Evolutionary conservation across 2,113 vertebrate genomes (phyloP).

Genomic region (Pomatorhinus ruficollis): DNA sequence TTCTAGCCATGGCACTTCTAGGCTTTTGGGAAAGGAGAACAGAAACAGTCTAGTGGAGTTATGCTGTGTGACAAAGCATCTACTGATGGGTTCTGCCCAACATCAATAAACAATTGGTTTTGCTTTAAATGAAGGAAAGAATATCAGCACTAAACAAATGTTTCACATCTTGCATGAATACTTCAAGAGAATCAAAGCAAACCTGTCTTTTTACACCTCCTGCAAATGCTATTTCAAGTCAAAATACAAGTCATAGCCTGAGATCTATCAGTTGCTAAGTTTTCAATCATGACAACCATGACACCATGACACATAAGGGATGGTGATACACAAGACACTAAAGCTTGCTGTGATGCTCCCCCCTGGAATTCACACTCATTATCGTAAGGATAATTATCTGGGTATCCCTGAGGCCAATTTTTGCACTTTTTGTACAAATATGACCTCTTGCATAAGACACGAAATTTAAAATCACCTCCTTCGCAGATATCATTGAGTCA

Average conservation of each 20-base stretch:
- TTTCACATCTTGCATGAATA: not conserved
- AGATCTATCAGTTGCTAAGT: conserved; percentile 20
- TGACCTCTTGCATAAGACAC: conserved; percentile 81
- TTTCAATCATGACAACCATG: not conserved
- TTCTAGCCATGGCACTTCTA: conserved; percentile 17
- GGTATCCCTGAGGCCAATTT: conserved; percentile 74
- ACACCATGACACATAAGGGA: not conserved
- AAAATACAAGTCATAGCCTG: not conserved
- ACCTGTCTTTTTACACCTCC: conserved; percentile 19
- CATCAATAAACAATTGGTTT: conserved; percentile 8
- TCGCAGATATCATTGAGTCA: conserved; percentile 75
- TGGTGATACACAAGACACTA: not conserved
- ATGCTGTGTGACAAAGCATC: not conserved
- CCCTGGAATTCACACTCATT: conserved; percentile 63
- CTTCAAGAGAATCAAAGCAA: conserved; percentile 19
- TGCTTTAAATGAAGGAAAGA: not conserved
- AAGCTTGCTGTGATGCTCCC: conserved; percentile 3
- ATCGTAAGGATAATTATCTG: conserved; percentile 81
- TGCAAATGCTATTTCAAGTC: not conserved
- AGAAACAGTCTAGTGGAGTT: not conserved
- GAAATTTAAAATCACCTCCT: conserved; percentile 79
- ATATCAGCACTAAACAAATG: conserved; percentile 44
- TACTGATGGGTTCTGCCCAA: not conserved
- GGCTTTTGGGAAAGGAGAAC: not conserved
- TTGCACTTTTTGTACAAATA: conserved; percentile 81